Evolutionary conservation across 2,888 invertebrate genomes (phyloP).

Genomic region (Eupithecia inturbata): DNA sequence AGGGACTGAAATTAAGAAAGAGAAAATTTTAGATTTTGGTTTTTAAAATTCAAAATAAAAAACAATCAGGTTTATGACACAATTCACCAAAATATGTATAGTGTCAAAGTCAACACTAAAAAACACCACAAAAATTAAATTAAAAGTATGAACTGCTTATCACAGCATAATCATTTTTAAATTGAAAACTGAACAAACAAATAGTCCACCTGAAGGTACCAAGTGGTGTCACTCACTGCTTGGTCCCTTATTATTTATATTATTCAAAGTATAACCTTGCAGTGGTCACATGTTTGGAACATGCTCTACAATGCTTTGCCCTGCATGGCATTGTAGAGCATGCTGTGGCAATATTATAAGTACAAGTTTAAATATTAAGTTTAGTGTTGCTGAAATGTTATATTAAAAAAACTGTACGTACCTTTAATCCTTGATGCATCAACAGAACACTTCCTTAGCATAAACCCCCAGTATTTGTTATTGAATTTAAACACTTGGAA

Average conservation of each 20-base stretch:
- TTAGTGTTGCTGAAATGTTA: background rate
- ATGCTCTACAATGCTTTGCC: background rate
- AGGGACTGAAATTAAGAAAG: conserved; percentile 67
- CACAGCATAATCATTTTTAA: background rate
- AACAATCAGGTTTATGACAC: background rate
- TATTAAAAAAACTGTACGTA: conserved; percentile 44
- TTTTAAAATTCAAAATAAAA: background rate
- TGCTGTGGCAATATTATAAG: background rate
- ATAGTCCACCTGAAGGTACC: background rate
- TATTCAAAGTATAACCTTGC: background rate
- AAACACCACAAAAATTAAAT: background rate
- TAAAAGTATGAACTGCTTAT: background rate
- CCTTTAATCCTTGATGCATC: conserved; percentile 76
- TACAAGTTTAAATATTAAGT: background rate
- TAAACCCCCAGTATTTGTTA: conserved; percentile 79
- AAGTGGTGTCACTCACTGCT: background rate
- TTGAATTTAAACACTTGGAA: conserved; percentile 82
- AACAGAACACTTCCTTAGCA: conserved; percentile 74
- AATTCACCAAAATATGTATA: background rate
- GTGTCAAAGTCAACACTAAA: background rate
- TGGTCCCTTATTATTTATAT: background rate
- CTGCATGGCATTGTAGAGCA: background rate
- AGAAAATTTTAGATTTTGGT: background rate
- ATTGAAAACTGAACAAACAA: background rate
- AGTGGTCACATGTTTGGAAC: background rate